Conservation (phyloP, 2,888 invertebrate species). For the Torymus aiolomorphi region DNA sequence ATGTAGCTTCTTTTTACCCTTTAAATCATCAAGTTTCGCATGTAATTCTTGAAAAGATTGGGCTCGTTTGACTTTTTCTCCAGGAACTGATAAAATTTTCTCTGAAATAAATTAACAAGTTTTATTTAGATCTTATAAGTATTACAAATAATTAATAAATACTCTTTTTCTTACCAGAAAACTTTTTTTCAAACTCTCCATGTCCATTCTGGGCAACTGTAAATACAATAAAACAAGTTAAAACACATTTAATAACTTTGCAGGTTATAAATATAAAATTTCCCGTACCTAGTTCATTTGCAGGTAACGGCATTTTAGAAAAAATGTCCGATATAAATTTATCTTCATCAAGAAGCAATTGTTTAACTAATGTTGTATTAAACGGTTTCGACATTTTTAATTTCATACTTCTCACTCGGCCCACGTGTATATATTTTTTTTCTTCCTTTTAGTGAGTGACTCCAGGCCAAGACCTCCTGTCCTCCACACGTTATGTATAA, state of each 20-base stretch:
- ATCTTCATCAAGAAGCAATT: conserved; percentile 78
- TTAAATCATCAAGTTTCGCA: conserved; percentile 80
- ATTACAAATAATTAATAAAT: too few species aligned
- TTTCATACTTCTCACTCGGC: conserved; percentile 65
- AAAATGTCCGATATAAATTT: conserved; percentile 80
- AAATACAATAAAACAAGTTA: conserved; percentile 47
- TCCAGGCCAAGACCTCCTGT: too few species aligned
- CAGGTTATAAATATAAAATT: too few species aligned
- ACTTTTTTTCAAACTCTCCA: conserved; percentile 53
- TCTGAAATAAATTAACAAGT: conserved; percentile 33
- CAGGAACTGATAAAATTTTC: conserved; percentile 60
- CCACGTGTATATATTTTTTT: too few species aligned
- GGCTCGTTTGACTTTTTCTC: conserved; percentile 75
- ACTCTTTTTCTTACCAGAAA: too few species aligned
- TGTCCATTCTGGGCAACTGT: conserved; percentile 60
- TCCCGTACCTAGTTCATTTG: conserved; percentile 63
- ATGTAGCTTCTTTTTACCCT: conserved; percentile 79
- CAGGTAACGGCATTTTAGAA: conserved; percentile 77
- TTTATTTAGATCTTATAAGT: too few species aligned
- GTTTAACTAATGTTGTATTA: conserved; percentile 72
- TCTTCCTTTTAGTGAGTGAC: too few species aligned
- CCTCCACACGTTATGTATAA: too few species aligned
- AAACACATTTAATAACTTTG: conserved; percentile 8
- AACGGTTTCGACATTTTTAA: conserved; percentile 71
- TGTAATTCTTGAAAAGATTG: conserved; percentile 81